Evolutionary conservation across 2,797 vertebrate genomes (phyloP), one percentile per base, ranked within the genome.

Genomic region (Lindbergichthys nudifrons): DNA sequence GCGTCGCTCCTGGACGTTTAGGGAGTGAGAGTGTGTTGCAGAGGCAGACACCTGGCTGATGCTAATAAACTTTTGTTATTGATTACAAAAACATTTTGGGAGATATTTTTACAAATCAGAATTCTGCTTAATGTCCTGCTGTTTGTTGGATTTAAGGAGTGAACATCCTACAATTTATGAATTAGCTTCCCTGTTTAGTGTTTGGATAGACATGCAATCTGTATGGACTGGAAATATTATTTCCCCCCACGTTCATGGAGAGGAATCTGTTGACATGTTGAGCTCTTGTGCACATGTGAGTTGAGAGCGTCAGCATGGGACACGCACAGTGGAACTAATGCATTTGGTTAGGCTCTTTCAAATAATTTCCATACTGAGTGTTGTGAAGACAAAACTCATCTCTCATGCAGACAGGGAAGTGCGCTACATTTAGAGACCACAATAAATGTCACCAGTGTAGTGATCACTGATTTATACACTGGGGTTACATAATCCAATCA

Each of bases 281-380:
- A 93, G 82, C 84, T 91, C 79, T 90, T 90, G 39, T 79, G 70
- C 92, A 94, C 76, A 88, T 92, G 89, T 88, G 81, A 57, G 60
- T 59, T 80, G 71, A 54, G 77, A 83, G 69, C 26, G 12, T 77
- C 70, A 79, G 66, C 43, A 26, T 26, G 57, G 77, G 85, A 88
- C 77, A 32, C 12, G 84, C 89, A 83, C 83, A 88, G 84, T 84
- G 86, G 87, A 94, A 92, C 91, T 63, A 92, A 93, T 92, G 77
- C 39, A 68, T 92, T 93, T 67, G 61, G 82, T 86, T 76, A 70
- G 82, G 83, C 77, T 77, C 48, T 85, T 87, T 89, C 88, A 87
- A 90, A 92, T 77, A 56, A 90, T 90, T 93, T 91, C 90, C 90
- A 88, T 82, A 62, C 82, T 53, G 60, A n/a, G 72, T 66, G 79